A percentile compares a stretch with the other conserved stretches of the same genome.
Evolutionary conservation across 2,113 vertebrate genomes (phyloP).

Genomic region (Lipophrys pholis): DNA sequence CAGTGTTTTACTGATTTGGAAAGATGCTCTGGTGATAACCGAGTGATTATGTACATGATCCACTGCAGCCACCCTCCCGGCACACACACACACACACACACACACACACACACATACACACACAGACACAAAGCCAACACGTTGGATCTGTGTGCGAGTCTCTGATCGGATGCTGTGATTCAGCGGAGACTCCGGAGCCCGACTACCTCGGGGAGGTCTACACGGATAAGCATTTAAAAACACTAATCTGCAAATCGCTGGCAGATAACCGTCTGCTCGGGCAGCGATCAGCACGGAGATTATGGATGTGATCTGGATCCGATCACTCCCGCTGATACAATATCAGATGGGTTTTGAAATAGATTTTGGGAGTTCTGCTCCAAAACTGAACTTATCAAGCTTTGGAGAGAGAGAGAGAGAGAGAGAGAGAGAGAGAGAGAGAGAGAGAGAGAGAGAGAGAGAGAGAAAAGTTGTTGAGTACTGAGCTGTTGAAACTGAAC

Average conservation of each 20-base stretch:
- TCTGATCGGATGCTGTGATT: constrained; percentile 40
- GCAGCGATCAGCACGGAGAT: constrained; percentile 71
- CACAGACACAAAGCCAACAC: constrained; percentile 40
- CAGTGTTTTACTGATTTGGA: constrained; percentile 13
- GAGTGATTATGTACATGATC: constrained; percentile 73
- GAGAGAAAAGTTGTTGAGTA: too few relatives aligned
- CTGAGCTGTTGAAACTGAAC: too few relatives aligned
- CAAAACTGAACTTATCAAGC: constrained; percentile 47
- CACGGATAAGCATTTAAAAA: constrained; percentile 73
- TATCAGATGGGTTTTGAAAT: constrained; percentile 53
- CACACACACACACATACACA: background rate
- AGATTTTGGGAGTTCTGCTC: constrained; percentile 51
- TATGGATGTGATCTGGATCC: constrained; percentile 65
- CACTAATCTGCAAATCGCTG: constrained; percentile 72
- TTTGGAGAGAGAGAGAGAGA: background rate
- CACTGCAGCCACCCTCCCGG: constrained; percentile 31
- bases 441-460: too few relatives aligned
- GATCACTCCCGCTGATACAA: constrained; percentile 62
- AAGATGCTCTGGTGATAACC: constrained; percentile 70
- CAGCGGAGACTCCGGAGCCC: constrained; percentile 31
- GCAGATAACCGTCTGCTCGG: constrained; percentile 68
- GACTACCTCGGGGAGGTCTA: constrained; percentile 70
- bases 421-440: too few relatives aligned
- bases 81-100: constrained; percentile 1
- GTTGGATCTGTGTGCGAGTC: constrained; percentile 42